Base-by-base conservation (phyloP, 2,888 invertebrate species). In the Brassicogethes aeneus region DNA sequence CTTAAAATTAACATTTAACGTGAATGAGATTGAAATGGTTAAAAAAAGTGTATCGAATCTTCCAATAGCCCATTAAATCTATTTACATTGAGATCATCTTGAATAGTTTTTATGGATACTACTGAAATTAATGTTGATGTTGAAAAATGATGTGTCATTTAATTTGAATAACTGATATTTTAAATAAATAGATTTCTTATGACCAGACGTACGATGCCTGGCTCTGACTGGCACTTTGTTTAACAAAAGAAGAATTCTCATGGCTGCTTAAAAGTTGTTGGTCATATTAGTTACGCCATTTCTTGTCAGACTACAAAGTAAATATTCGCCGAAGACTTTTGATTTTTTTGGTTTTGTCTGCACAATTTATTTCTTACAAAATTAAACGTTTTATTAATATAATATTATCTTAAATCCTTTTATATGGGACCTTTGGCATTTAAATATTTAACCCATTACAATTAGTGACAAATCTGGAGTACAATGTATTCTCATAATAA, bases 261-360 rank as follows among this genome's bases (percentile, higher is more conserved):
- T 62, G 62, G 56, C 60, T 63, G 59, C 65, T 63, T 64, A 61
- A 60, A 60, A 59, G 59, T 60, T 63, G 61, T 62, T 61, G 62
- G 60, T 47, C 58, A 57, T 53, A 57, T 64, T 61, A 54, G 62
- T 54, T 48, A 54, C 57, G 61, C 51, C 50, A 46, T 47, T 62
- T 62, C 57, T 65, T 60, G 53, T 44, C 41, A 36, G 42, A 43
- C 39, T 23, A 39, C 50, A 52, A 52, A 50, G 56, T 54, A 56
- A 58, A 58, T 55, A 58, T 43, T 30, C 32, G 32, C 23, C 23
- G 23, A 23, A 23, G 10, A 5, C 10, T 5, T 23, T 23, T 23
- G 10, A 23, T 7, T 10, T 23, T 10, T 7, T 23, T 23, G 5
- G 10, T 23, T 23, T 5, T 23, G 5, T 23, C 10, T 23, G 23